phyloP scores from a whole-genome alignment of 2,797 vertebrate genomes.

The Sebastes iracundus region DNA sequence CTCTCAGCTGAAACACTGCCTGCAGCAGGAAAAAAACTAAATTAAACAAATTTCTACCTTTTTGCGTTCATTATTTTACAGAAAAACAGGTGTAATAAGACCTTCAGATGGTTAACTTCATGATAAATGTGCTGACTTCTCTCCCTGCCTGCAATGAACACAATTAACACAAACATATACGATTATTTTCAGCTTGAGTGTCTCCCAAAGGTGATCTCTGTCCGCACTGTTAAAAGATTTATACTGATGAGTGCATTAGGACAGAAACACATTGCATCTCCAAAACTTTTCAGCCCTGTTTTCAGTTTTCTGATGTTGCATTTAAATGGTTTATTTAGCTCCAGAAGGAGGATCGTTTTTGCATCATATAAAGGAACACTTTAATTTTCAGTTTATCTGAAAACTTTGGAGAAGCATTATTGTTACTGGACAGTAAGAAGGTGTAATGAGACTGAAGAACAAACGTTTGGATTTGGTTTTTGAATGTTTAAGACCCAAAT shows the following conservation, averaged over 20 bases:
- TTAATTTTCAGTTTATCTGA: background rate
- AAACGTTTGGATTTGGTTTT: too few relatives aligned
- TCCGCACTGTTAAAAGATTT: background rate
- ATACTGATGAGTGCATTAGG: background rate
- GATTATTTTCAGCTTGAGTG: background rate
- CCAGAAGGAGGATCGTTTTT: background rate
- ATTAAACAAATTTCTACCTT: background rate
- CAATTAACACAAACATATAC: background rate
- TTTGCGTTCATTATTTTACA: background rate
- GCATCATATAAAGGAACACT: background rate
- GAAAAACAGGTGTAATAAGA: background rate
- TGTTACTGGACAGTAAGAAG: background rate
- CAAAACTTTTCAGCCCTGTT: background rate
- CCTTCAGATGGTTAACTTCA: background rate
- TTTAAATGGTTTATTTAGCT: background rate
- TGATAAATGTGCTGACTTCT: background rate
- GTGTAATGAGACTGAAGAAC: too few relatives aligned
- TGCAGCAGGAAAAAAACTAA: background rate
- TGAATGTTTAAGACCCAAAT: rapidly evolving
- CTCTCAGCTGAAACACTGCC: background rate
- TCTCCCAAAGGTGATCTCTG: background rate
- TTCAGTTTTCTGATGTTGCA: background rate
- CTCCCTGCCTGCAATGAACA: background rate
- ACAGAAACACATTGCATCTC: background rate
- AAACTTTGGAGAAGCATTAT: background rate